Conservation (phyloP, 2,797 vertebrate species). For the Tamandua tetradactyla region DNA sequence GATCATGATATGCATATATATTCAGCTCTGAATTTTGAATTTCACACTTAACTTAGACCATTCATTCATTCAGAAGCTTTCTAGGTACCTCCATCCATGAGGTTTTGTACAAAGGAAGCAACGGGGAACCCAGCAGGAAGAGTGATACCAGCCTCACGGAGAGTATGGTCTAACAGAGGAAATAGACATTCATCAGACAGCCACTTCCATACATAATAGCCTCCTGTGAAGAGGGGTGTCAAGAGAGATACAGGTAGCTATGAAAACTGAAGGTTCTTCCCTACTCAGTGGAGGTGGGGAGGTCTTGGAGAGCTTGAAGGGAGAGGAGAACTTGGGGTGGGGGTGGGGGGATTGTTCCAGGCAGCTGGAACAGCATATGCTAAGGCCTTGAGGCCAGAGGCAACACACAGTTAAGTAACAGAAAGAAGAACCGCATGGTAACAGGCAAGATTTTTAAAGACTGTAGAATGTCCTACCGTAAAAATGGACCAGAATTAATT, state of each 20-base stretch:
- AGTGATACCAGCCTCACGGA: background rate
- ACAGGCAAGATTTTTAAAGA: background rate
- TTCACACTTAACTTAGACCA: background rate
- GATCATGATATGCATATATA: slow-evolving; percentile 11
- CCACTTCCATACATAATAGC: background rate
- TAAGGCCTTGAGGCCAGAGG: background rate
- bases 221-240: background rate
- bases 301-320: background rate
- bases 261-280: background rate
- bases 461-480: background rate
- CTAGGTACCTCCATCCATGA: background rate
- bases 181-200: background rate
- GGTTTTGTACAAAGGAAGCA: background rate
- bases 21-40: background rate
- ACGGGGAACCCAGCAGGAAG: background rate
- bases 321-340: background rate
- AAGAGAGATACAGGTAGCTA: background rate
- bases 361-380: background rate
- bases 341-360: background rate
- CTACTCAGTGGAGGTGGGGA: background rate
- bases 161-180: background rate
- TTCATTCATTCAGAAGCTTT: background rate
- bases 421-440: background rate
- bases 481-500: slow-evolving; percentile 18
- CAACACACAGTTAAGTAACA: background rate